Base-by-base conservation (phyloP, 2,888 invertebrate genomes). In the Dryocosmus kuriphilus region DNA sequence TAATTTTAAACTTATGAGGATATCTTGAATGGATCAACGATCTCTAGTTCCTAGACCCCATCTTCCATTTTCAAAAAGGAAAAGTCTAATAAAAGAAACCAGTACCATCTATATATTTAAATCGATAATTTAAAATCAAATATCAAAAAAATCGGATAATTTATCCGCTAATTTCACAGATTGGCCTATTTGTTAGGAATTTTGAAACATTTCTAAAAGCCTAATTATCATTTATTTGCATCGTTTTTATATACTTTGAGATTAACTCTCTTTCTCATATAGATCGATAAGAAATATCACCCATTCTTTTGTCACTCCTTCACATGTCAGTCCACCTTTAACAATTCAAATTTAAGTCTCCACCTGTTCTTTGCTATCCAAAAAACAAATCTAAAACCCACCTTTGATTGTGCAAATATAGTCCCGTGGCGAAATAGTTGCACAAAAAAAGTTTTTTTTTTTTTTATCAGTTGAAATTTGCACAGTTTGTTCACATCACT, bases 21-120 rank as follows among this genome's bases (percentile, higher is more conserved):
- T 46, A 27, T 71, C 71, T 71, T 71, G 51, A 71, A 51, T 71
- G 46, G 71, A 71, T 71, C 51, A 71, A 71, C 71, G 71, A 71
- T 71, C 30, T 19, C 27, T 19, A 51, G 46, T 71, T 51, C 51
- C 41, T 71, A 67, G 71, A 46, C 46, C 46, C 24, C 22, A 7
- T 41, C 65, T 19, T 38, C 22, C 24, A 65, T 65, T 9, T 67
- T n/a, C 19, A n/a, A 27, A 46, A 30, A 61, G 41, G 30, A 61
- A 16, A 61, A 27, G 2, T 27, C 30, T 61, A 4, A 5, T 41
- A 5, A 41, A 61, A 27, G 16, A 30, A 16, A 27, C 11, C 24
- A 60, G 11, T 19, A 46, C 6, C 19, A 35, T 19, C 19, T 2
- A 19, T 5, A 46, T 8, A 46, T 46, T 46, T 46, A 46, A 6